These are phyloP conservation scores for Rhinella marina DNA, from an alignment of 2,797 vertebrate genomes.

Conservation along the genomic window DNA sequence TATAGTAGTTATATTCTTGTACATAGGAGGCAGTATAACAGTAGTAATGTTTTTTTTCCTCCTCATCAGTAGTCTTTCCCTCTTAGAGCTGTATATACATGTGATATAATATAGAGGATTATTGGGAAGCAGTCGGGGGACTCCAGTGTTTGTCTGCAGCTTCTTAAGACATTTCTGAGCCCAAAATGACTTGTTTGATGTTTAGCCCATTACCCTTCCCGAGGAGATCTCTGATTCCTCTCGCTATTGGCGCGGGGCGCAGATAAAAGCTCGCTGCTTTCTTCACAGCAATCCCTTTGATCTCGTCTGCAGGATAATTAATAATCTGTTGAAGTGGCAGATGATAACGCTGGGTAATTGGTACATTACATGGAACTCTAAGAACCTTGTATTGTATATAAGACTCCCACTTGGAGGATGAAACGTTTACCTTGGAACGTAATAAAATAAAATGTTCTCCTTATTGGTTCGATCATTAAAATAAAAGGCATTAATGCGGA, in stretches of 20 bases:
- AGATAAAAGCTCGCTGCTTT: constrained; percentile 29
- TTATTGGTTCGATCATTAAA: background rate
- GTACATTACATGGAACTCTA: constrained; percentile 33
- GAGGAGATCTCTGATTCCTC: background rate
- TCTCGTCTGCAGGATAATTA: constrained; percentile 44
- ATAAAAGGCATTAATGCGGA: background rate
- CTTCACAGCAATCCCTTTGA: constrained; percentile 28
- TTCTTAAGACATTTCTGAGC: background rate
- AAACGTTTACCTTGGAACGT: constrained; percentile 13
- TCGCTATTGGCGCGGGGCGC: background rate
- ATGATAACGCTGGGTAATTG: constrained; percentile 37
- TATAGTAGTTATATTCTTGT: constrained; percentile 5
- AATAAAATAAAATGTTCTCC: background rate
- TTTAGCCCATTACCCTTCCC: constrained; percentile 9
- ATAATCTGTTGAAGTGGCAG: constrained; percentile 19
- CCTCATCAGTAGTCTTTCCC: background rate
- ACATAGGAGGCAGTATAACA: background rate
- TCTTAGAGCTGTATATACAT: background rate
- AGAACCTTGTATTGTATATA: background rate
- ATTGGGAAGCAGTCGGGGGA: background rate
- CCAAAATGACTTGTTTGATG: constrained; percentile 35
- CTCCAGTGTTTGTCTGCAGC: background rate
- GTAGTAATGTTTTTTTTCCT: background rate
- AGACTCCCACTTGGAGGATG: constrained; percentile 6
- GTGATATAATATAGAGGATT: background rate